Conservation (phyloP, 2,888 invertebrate species). For the Andrena hattorfiana region DNA sequence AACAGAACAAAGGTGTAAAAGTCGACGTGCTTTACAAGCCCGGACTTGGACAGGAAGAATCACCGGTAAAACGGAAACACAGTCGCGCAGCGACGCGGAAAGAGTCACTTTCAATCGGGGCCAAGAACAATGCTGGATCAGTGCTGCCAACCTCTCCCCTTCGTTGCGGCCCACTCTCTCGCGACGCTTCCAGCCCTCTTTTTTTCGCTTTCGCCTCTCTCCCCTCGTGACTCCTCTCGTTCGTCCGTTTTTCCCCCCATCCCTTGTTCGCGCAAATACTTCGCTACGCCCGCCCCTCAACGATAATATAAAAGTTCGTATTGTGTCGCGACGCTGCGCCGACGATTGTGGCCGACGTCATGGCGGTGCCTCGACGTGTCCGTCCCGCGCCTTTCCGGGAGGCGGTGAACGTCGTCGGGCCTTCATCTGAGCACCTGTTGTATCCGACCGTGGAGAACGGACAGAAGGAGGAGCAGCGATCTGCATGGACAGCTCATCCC, state of each 20-base stretch:
- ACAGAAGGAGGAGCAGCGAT: conserved; percentile 71
- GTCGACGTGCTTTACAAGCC: conserved; percentile 14
- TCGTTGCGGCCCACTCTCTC: conserved; percentile 12
- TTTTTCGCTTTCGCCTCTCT: not conserved
- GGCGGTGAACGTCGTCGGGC: conserved; percentile 51
- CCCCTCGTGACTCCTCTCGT: not conserved
- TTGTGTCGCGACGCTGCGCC: conserved; percentile 38
- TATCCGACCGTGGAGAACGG: conserved; percentile 72
- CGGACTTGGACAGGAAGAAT: conserved; percentile 18
- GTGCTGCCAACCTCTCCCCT: conserved; percentile 53
- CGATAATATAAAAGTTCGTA: conserved; percentile 66
- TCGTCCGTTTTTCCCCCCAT: conserved; percentile 3
- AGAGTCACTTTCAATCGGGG: conserved; percentile 48
- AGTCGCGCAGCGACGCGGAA: conserved; percentile 33
- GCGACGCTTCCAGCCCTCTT: conserved; percentile 17
- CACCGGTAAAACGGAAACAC: conserved; percentile 13
- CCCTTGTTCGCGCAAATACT: conserved; percentile 14
- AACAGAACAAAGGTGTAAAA: conserved; percentile 17
- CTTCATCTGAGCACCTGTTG: conserved; percentile 81
- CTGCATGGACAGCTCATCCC: conserved; percentile 44
- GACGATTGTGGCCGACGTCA: conserved; percentile 21
- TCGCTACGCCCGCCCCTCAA: conserved; percentile 33
- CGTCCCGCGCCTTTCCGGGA: conserved; percentile 36
- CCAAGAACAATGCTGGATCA: conserved; percentile 48
- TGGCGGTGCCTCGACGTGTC: conserved; percentile 24